Evolutionary conservation across 1,140 invertebrate species (phyloP).

Genomic region (Dreissena rostriformis): DNA sequence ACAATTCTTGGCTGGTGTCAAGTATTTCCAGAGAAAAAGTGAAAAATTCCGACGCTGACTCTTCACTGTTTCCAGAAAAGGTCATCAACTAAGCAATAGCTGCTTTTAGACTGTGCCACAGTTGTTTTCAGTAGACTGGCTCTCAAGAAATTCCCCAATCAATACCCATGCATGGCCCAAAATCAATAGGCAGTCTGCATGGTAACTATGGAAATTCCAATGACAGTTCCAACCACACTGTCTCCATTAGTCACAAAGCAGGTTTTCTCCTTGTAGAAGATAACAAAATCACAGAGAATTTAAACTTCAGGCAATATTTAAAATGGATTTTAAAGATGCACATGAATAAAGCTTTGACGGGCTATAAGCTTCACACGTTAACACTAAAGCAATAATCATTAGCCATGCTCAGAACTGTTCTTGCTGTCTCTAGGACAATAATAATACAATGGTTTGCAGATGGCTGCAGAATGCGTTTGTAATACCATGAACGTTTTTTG

Average conservation of each 20-base stretch:
- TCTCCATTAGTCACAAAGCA: not conserved
- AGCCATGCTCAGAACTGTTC: not conserved
- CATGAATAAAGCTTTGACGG: not conserved
- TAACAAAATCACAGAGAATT: too few species aligned
- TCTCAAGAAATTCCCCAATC: constrained; percentile 47
- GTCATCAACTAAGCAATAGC: constrained; percentile 4
- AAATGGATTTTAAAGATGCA: not conserved
- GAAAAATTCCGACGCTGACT: not conserved
- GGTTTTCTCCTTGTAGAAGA: too few species aligned
- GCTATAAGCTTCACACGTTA: not conserved
- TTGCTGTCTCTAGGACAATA: too few species aligned
- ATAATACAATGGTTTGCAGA: too few species aligned
- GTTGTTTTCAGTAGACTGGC: constrained; percentile 48
- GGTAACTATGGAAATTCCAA: constrained; percentile 52
- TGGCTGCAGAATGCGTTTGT: too few species aligned
- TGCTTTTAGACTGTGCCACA: constrained; percentile 45
- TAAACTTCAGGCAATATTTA: too few species aligned
- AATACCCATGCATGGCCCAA: constrained; percentile 49
- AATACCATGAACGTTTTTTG: too few species aligned
- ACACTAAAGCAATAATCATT: not conserved
- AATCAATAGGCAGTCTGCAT: constrained; percentile 51
- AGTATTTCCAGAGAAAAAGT: not conserved
- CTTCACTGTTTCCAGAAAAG: not conserved
- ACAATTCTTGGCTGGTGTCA: not conserved
- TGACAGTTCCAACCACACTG: constrained; percentile 6